phyloP scores from a whole-genome alignment of 1,140 invertebrate species.

The Diachasmimorpha longicaudata region DNA sequence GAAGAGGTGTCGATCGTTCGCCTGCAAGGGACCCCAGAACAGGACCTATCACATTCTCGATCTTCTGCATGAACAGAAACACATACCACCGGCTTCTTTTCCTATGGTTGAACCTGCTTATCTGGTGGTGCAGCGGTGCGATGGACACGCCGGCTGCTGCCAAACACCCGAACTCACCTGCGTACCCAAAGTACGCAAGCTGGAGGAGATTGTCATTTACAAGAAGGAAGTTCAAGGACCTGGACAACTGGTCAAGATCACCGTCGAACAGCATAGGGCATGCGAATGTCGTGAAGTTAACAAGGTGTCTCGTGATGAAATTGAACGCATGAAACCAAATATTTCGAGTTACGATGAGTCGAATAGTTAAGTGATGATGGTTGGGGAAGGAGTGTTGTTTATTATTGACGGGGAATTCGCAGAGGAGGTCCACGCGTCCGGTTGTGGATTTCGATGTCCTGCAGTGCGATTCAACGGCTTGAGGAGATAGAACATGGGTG shows the following conservation, averaged over 20 bases:
- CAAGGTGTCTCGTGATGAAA: slow-evolving; percentile 12
- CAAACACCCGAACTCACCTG: slow-evolving; percentile 30
- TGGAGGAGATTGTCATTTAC: too few species aligned
- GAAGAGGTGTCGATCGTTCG: slow-evolving; percentile 14
- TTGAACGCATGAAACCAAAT: slow-evolving; percentile 23
- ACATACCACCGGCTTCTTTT: slow-evolving; percentile 17
- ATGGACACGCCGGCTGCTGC: slow-evolving; percentile 45
- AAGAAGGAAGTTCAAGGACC: neutral
- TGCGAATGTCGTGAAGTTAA: slow-evolving; percentile 36
- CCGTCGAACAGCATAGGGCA: slow-evolving; percentile 40
- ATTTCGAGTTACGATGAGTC: slow-evolving; percentile 18
- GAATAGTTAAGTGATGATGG: neutral
- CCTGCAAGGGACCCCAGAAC: slow-evolving; percentile 37
- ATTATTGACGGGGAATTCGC: too few species aligned
- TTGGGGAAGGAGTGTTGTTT: neutral
- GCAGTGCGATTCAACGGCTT: too few species aligned
- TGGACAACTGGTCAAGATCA: slow-evolving; percentile 30
- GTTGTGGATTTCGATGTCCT: too few species aligned
- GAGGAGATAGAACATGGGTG: too few species aligned
- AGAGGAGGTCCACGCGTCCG: neutral
- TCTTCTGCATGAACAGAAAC: slow-evolving; percentile 27
- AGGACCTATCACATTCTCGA: slow-evolving; percentile 44
- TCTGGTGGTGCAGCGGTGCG: slow-evolving; percentile 42
- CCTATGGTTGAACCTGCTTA: slow-evolving; percentile 36
- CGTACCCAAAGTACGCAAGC: too few species aligned